Base-by-base conservation (phyloP, 2,888 invertebrate genomes). In the Trachelus iudaicus region DNA sequence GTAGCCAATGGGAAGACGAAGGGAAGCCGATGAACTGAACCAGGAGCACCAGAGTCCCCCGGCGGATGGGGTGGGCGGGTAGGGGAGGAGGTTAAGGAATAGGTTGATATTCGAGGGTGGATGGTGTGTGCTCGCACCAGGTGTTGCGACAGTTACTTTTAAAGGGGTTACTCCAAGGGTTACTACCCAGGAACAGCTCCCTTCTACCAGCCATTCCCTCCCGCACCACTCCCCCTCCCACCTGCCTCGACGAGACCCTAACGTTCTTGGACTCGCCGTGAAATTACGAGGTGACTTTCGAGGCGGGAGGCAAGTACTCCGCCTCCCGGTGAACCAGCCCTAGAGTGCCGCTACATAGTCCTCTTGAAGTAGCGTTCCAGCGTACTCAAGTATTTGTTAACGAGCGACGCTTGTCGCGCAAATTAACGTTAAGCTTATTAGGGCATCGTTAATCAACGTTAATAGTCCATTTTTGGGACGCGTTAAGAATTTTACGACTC, bases 111-210 rank as follows among this genome's bases (percentile, higher is more conserved):
- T 73, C 35, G 34, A 37, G 73, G 9, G 23, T 34, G 15, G 73
- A 11, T 15, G 23, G 30, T 33, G 15, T 40, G 81, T 15, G 81
- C 81, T 77, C 81, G 87, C 83, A 85, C 83, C 87, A 86, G 87
- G 87, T 87, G 87, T 84, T 82, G 81, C 83, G 83, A 83, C 84
- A 85, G 85, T 88, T 87, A 87, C 83, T 86, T 87, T 87, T 87
- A 85, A 85, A 85, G 84, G 86, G 87, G 88, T 87, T 86, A 85
- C 84, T 81, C 80, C 69, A 79, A 77, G 80, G 83, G 83, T 87
- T 85, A 85, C 81, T 81, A 11, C 11, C 11, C 69, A 30, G 69
- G 31, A 69, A 6, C 30, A 35, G 35, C 69, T 69, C 75, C 80
- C 79, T 40, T 40, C 15, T 40, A 40, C 40, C 15, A 40, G 79